These are phyloP conservation scores for Onychomys torridus DNA, from an alignment of 2,797 vertebrate genomes.

Conservation along the genomic window DNA sequence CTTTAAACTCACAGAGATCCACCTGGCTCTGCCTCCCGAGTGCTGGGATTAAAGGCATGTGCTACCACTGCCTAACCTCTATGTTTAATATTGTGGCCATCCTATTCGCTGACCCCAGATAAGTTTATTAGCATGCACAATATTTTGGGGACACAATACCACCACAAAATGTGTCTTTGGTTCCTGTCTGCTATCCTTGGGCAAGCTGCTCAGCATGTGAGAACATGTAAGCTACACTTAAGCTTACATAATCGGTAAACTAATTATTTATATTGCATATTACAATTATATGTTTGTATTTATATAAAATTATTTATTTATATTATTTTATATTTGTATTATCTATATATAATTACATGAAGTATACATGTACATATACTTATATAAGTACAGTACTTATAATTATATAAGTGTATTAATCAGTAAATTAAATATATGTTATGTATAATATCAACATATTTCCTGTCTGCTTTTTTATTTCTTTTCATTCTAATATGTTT, in stretches of 20 bases:
- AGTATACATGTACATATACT: background rate
- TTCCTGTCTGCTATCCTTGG: slow-evolving; percentile 49
- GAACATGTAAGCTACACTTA: slow-evolving; percentile 60
- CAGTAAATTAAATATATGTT: background rate
- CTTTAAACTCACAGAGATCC: no score
- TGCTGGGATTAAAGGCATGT: no score
- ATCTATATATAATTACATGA: background rate
- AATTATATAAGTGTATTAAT: background rate
- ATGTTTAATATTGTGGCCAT: no score
- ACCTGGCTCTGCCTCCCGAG: no score
- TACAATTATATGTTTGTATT: background rate
- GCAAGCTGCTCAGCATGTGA: slow-evolving; percentile 45
- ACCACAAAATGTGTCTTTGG: background rate
- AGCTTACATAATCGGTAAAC: slow-evolving; percentile 4
- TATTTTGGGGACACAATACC: no score
- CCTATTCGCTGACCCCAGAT: no score
- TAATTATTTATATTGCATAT: background rate
- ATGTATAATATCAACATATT: slow-evolving; percentile 15
- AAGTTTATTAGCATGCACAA: no score
- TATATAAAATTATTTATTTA: background rate
- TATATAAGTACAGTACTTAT: no score
- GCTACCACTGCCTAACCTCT: no score
- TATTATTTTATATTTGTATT: background rate
- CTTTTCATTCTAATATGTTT: slow-evolving; percentile 37
- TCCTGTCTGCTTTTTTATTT: slow-evolving; percentile 57